These are phyloP conservation scores for Graphium colonna DNA, from an alignment of 2,888 invertebrate genomes.

Conservation along the genomic window DNA sequence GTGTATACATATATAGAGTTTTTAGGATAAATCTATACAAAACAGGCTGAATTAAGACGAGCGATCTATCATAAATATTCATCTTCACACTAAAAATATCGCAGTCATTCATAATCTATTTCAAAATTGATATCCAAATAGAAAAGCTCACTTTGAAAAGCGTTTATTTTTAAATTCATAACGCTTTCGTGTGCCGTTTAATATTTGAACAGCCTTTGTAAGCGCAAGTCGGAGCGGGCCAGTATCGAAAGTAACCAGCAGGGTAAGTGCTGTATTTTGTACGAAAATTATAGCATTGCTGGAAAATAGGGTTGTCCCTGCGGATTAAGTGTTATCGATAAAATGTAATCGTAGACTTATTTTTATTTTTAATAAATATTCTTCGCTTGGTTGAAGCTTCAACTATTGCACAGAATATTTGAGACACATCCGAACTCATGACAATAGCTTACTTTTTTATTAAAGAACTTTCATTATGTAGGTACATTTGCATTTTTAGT, in stretches of 20 bases:
- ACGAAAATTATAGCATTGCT: slow-evolving; percentile 71
- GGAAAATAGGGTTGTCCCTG: slow-evolving; percentile 41
- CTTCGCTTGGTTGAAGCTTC: too few relatives aligned
- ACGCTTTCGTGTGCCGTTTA: neutral
- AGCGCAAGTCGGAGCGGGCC: slow-evolving; percentile 37
- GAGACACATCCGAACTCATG: too few relatives aligned
- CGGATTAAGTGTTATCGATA: slow-evolving; percentile 22
- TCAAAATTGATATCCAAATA: too few relatives aligned
- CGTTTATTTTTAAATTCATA: neutral
- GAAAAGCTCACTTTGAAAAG: too few relatives aligned
- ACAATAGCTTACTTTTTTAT: too few relatives aligned
- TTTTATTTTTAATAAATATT: too few relatives aligned
- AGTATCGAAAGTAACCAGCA: slow-evolving; percentile 71
- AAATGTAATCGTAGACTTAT: neutral
- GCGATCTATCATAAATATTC: neutral
- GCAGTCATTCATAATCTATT: too few relatives aligned
- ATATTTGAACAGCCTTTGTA: slow-evolving; percentile 37
- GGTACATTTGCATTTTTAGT: too few relatives aligned
- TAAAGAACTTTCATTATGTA: too few relatives aligned
- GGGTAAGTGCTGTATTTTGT: slow-evolving; percentile 76
- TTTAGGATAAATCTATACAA: neutral
- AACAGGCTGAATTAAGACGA: neutral
- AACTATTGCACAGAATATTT: too few relatives aligned
- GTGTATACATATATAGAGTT: too few relatives aligned
- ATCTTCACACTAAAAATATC: too few relatives aligned